Percentiles rank a stretch among this genome's conserved stretches.
phyloP scores from a whole-genome alignment of 2,888 invertebrate species.

The Alviniconcha strummeri region DNA sequence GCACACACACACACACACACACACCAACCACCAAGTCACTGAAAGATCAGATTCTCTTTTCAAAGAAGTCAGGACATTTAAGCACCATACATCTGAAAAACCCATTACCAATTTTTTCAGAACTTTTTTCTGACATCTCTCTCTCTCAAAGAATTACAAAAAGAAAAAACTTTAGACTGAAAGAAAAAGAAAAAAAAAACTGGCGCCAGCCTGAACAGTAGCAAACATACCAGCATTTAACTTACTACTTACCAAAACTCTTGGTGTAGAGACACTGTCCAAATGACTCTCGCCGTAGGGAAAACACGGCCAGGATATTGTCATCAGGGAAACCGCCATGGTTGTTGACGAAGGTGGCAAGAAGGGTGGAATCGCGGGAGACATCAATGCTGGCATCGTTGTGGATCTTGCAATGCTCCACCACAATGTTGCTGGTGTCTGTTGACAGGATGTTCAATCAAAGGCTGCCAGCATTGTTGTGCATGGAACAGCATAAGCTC shows the following conservation, averaged over 20 bases:
- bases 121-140: no score
- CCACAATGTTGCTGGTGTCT: slow-evolving; percentile 82
- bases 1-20: neutral
- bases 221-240: no score
- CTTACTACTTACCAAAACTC: slow-evolving; percentile 67
- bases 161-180: no score
- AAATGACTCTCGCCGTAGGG: slow-evolving; percentile 83
- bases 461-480: neutral
- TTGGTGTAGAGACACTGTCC: slow-evolving; percentile 87
- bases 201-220: no score
- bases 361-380: slow-evolving; percentile 84
- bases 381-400: slow-evolving; percentile 91
- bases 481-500: neutral
- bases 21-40: neutral
- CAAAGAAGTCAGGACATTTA: no score
- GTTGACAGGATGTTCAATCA: slow-evolving; percentile 33
- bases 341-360: slow-evolving; percentile 84
- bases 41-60: no score
- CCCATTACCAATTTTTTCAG: no score
- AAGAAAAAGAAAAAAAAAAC: no score
- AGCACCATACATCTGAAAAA: no score
- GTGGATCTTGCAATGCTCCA: slow-evolving; percentile 87
- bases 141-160: no score
- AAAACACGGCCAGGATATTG: slow-evolving; percentile 88
- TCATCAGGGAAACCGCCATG: slow-evolving; percentile 80